These are phyloP conservation scores for Cantharis rustica DNA, from an alignment of 2,888 invertebrate genomes.

Conservation along the genomic window DNA sequence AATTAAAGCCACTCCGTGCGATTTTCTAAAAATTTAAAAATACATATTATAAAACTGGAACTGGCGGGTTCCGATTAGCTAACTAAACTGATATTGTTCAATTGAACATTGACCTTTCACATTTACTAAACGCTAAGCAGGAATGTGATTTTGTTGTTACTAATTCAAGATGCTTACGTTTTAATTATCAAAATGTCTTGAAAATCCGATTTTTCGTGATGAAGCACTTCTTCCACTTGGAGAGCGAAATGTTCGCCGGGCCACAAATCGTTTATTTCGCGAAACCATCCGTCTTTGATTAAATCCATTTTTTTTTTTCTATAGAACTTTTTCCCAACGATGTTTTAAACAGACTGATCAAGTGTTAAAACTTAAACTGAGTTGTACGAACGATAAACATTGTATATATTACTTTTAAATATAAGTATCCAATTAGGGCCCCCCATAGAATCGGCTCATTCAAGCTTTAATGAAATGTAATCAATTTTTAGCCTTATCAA, in stretches of 20 bases:
- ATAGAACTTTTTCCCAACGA: not conserved
- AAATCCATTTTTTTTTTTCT: conserved; percentile 46
- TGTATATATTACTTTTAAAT: not conserved
- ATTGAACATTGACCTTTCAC: not conserved
- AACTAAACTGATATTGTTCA: not conserved
- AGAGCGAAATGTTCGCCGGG: conserved; percentile 88
- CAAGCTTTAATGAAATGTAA: not conserved
- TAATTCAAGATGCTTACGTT: conserved; percentile 62
- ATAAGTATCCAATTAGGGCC: not conserved
- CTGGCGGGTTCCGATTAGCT: not conserved
- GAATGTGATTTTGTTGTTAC: not conserved
- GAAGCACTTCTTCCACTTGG: conserved; percentile 78
- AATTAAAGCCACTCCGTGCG: conserved; percentile 85
- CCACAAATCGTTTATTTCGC: conserved; percentile 89
- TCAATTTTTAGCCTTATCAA: not conserved
- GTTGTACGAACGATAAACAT: not conserved
- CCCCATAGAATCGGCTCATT: not conserved
- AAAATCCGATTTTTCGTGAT: conserved; percentile 78
- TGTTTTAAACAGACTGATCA: not conserved
- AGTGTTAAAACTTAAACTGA: not conserved
- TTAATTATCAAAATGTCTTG: conserved; percentile 86
- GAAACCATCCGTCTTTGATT: conserved; percentile 87
- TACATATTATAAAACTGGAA: not conserved
- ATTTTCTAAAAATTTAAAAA: conserved; percentile 59
- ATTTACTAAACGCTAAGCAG: not conserved